phyloP scores from a whole-genome alignment of 2,888 invertebrate species.

The Drosophila anomelani region DNA sequence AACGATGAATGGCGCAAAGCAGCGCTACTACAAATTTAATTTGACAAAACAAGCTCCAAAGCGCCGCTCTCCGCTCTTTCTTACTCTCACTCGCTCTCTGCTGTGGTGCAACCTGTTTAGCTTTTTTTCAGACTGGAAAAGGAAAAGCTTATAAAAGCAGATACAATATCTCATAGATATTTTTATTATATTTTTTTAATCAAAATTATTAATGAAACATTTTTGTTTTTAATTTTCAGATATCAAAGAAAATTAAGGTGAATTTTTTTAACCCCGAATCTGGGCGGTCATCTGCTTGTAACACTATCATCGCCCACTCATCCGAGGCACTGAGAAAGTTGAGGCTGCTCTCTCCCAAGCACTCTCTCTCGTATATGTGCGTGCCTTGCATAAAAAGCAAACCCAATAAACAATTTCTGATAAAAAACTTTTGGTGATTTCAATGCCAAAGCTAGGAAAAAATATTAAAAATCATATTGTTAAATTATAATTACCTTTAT shows the following conservation, averaged over 20 bases:
- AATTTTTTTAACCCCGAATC: neutral
- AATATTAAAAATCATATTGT: too few species aligned
- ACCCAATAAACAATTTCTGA: slow-evolving; percentile 66
- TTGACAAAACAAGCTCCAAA: slow-evolving; percentile 73
- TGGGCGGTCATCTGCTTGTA: neutral
- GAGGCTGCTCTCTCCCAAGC: slow-evolving; percentile 36
- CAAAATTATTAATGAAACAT: too few species aligned
- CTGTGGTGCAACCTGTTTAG: neutral
- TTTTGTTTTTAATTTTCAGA: too few species aligned
- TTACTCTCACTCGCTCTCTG: slow-evolving; percentile 9
- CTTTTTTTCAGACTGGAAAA: neutral
- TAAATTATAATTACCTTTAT: too few species aligned
- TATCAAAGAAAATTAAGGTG: too few species aligned
- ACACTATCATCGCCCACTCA: slow-evolving; percentile 1
- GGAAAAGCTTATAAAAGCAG: neutral
- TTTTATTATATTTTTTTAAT: too few species aligned
- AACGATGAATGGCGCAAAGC: slow-evolving; percentile 66
- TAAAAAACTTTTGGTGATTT: slow-evolving; percentile 63
- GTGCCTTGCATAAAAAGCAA: slow-evolving; percentile 68
- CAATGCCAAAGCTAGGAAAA: slow-evolving; percentile 56
- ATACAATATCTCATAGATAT: too few species aligned
- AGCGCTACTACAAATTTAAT: slow-evolving; percentile 69
- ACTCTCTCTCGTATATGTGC: slow-evolving; percentile 55
- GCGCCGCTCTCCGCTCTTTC: slow-evolving; percentile 16
- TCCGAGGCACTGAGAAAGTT: slow-evolving; percentile 9